Conservation (phyloP, 2,113 vertebrate species). For the Eulacestoma nigropectus region DNA sequence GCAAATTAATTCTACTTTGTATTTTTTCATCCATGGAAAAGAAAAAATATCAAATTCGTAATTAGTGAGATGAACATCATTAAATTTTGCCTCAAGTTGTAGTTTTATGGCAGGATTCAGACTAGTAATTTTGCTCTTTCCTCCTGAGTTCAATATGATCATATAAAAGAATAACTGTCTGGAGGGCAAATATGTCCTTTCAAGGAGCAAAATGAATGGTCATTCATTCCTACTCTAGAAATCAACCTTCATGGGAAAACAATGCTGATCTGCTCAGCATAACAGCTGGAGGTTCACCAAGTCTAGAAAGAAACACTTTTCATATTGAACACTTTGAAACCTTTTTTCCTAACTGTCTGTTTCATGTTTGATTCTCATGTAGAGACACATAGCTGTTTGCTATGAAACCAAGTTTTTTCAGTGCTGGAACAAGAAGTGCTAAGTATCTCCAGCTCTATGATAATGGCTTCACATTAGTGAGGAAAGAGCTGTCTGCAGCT, state of each 20-base stretch:
- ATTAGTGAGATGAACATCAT: neutral
- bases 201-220: neutral
- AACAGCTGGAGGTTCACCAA: neutral
- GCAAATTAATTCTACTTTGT: neutral
- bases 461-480: neutral
- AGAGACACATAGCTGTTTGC: neutral
- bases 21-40: neutral
- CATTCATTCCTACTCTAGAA: neutral
- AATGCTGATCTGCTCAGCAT: neutral
- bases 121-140: neutral
- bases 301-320: neutral
- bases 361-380: neutral
- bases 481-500: neutral
- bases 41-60: neutral
- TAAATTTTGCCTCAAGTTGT: neutral
- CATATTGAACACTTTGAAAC: neutral
- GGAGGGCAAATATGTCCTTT: neutral
- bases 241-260: neutral
- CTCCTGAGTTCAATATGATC: neutral
- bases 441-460: neutral
- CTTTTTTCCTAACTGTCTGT: neutral
- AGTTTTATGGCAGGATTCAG: neutral
- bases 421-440: neutral
- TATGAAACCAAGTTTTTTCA: neutral
- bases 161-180: neutral